Evolutionary conservation across 2,888 invertebrate species (phyloP), one percentile per base, ranked within the genome.

Genomic region (Eudemis profundana): DNA sequence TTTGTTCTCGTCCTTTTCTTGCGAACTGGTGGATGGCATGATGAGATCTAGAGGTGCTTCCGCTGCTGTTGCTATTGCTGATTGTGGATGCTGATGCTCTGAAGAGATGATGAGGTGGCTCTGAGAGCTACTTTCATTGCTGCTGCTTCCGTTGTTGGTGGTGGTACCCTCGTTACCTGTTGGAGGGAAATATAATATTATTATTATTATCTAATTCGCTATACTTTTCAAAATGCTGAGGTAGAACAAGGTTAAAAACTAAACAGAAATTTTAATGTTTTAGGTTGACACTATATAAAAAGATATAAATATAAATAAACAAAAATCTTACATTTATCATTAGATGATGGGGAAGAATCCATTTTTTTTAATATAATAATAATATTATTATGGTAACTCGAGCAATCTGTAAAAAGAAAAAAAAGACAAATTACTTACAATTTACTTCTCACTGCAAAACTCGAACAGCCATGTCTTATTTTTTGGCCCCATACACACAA

Each of bases 401-500:
- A 47, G 15, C 19, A 50, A 33, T 29, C 29, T 50, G 29, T 33
- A 50, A 50, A 50, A 50, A 17, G 8, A 50, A 12, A 50, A n/a
- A 29, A 12, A 33, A 29, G 3, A 44, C 12, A 44, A 49, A 8
- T 49, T 49, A 49, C 27, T 8, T 49, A 12, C 19, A 21, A 1
- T 47, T 23, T 42, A 42, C n/a, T n/a, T n/a, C 14, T 12, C 29
- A 12, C 15, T 2, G 29, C 2, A 12, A 50, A 50, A 50, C 29
- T 50, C 49, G 3, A 50, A 4, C 17, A 50, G 4, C 49, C 49
- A 50, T 1, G 49, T 50, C 29, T 17, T 29, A 50, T 50, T 50
- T 50, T 50, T 50, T 2, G 49, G 49, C 2, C 29, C 49, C 29
- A 17, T 33, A 5, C 47, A 47, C 27, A 47, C 47, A 1, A 47